Evolutionary conservation across 2,888 invertebrate species (phyloP).

Genomic region (Nomada goodeniana): DNA sequence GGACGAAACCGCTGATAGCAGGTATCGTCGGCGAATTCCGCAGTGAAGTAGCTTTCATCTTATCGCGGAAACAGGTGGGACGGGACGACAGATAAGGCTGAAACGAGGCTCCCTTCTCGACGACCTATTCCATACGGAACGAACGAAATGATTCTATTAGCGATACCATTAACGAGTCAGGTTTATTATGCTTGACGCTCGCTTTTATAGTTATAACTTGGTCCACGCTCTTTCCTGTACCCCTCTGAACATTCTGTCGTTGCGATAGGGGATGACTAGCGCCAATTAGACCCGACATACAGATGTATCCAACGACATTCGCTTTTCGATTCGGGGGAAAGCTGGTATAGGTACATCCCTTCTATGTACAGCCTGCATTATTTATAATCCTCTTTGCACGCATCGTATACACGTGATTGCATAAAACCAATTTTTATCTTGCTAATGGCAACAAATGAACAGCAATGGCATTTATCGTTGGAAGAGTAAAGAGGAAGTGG

Average conservation of each 20-base stretch:
- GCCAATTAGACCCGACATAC: conserved; percentile 79
- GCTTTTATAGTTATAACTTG: conserved; percentile 81
- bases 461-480: background rate
- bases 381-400: background rate
- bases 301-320: conserved; percentile 73
- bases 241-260: conserved; percentile 43
- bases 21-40: conserved; percentile 4
- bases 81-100: conserved; percentile 17
- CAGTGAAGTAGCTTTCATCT: conserved; percentile 19
- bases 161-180: conserved; percentile 80
- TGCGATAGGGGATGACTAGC: conserved; percentile 70
- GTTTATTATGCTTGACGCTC: conserved; percentile 79
- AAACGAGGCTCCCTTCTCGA: conserved; percentile 40
- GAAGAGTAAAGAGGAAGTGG: background rate
- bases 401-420: background rate
- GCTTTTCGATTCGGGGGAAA: conserved; percentile 67
- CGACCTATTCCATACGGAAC: conserved; percentile 57
- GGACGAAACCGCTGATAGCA: background rate
- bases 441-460: background rate
- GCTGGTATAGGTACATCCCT: background rate
- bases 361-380: background rate
- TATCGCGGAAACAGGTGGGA: conserved; percentile 32
- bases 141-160: conserved; percentile 81
- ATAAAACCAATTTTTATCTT: no score
- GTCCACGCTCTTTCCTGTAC: conserved; percentile 57